Conservation (phyloP, 2,888 invertebrate species). For the Mechanitis mazaeus region DNA sequence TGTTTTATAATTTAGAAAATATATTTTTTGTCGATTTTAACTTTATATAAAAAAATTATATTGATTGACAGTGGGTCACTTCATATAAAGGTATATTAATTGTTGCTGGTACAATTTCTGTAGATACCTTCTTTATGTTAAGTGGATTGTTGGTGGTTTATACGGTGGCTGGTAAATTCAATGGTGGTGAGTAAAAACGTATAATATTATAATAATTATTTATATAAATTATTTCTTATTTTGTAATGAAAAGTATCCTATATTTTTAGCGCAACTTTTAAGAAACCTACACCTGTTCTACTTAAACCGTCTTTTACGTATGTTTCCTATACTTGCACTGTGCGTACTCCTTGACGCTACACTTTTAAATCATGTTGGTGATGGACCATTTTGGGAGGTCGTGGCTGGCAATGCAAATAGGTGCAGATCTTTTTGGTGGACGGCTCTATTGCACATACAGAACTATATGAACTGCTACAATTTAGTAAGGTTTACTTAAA, state of each 20-base stretch:
- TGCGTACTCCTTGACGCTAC: slow-evolving; percentile 47
- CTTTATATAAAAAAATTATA: background rate
- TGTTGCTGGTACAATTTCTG: slow-evolving; percentile 53
- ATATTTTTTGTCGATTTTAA: no score
- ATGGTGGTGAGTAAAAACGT: slow-evolving; percentile 28
- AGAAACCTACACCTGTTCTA: slow-evolving; percentile 53
- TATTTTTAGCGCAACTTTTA: slow-evolving; percentile 42
- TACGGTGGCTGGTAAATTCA: slow-evolving; percentile 34
- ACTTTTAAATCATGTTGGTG: slow-evolving; percentile 42
- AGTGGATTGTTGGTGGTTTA: slow-evolving; percentile 38
- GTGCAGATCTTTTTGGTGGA: slow-evolving; percentile 56
- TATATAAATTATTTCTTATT: background rate
- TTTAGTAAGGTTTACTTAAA: slow-evolving; percentile 36
- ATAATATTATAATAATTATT: background rate
- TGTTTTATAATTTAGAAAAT: background rate
- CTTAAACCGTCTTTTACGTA: slow-evolving; percentile 50
- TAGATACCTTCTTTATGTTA: slow-evolving; percentile 74
- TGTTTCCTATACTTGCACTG: slow-evolving; percentile 51
- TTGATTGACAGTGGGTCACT: slow-evolving; percentile 38
- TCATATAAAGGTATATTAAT: slow-evolving; percentile 42
- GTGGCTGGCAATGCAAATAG: slow-evolving; percentile 31
- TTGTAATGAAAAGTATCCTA: background rate
- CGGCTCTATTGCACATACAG: slow-evolving; percentile 53
- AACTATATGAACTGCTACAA: slow-evolving; percentile 42
- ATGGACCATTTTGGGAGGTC: slow-evolving; percentile 47